Evolutionary conservation across 2,888 invertebrate genomes (phyloP), one percentile per base, ranked within the genome.

Genomic region (Parnassius orleans): DNA sequence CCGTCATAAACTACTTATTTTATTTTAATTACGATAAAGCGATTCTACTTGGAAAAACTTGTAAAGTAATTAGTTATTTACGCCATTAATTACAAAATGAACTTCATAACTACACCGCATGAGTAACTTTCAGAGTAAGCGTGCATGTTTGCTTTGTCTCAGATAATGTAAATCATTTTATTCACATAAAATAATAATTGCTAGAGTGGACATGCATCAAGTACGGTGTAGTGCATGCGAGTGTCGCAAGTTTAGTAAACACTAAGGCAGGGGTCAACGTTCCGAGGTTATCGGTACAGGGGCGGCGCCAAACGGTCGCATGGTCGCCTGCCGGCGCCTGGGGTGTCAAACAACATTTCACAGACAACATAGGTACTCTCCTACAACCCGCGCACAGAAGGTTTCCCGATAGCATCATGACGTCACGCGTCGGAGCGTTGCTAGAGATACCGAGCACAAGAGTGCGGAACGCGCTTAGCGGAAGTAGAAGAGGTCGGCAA

Each of bases 231-330:
- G 70, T 78, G 77, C 76, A 79, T 79, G 48, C 48, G 74, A 69
- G 71, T 74, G 75, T 80, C 76, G 72, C 72, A 74, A 74, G 73
- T 81, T 87, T 86, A 81, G 86, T 88, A 87, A 86, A 86, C 83
- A 86, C 77, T 79, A 86, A 86, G 82, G 83, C 81, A 46, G 82
- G 48, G 48, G 90, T 88, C 90, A 89, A 88, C 87, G 88, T 86
- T 81, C 84, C 81, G 82, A 78, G 90, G 90, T 90, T 90, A 90
- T 90, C 90, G 71, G 68, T 65, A 71, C 73, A 80, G 83, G 79
- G 83, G 84, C 86, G 88, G 88, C 90, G 89, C 85, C 90, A 81
- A 77, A 83, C 83, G 79, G 86, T 82, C 88, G 87, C 82, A 78
- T 77, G 80, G 81, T 72, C 81, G 76, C 61, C 71, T 65, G 70